phyloP scores from a whole-genome alignment of 2,113 vertebrate species.

The Hyperopisus bebe region DNA sequence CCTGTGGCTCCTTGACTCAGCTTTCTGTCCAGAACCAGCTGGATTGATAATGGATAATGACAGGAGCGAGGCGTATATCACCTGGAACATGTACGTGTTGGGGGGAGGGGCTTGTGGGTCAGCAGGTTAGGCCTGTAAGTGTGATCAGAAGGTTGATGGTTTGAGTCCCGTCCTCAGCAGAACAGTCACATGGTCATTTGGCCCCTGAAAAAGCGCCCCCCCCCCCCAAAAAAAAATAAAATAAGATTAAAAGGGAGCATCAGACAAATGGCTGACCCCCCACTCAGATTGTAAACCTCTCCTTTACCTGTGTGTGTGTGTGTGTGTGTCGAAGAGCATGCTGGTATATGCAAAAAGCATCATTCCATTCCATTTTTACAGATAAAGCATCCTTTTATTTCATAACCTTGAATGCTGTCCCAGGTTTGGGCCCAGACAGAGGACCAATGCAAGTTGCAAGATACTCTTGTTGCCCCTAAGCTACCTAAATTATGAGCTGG shows the following conservation, averaged over 20 bases:
- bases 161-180: background rate
- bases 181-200: background rate
- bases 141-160: background rate
- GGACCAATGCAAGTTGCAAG: background rate
- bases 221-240: background rate
- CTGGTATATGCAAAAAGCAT: too few species aligned
- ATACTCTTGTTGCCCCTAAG: background rate
- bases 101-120: background rate
- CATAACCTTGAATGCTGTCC: background rate
- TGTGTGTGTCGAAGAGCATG: too few species aligned
- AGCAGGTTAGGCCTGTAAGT: background rate
- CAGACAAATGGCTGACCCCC: background rate
- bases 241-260: background rate
- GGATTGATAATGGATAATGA: background rate
- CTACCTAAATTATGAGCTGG: background rate
- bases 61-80: background rate
- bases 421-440: background rate
- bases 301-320: too few species aligned
- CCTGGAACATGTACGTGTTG: background rate
- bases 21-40: background rate
- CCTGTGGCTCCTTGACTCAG: background rate
- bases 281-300: background rate
- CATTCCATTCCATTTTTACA: background rate
- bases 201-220: background rate
- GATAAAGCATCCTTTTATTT: background rate